Evolutionary conservation across 2,113 vertebrate genomes (phyloP).

Genomic region (Chiloscyllium plagiosum): DNA sequence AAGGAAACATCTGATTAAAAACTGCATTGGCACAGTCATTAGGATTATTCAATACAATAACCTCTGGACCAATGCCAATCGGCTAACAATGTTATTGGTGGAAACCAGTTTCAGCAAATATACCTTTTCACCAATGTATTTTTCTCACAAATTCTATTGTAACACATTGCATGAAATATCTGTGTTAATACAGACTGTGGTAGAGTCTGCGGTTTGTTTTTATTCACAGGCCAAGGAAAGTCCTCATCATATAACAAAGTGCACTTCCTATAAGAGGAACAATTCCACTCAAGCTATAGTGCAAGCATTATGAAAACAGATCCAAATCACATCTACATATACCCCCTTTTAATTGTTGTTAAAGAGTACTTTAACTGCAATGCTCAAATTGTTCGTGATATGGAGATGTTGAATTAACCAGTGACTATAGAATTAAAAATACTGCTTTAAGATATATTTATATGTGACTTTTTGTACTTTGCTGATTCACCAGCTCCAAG

Average conservation of each 20-base stretch:
- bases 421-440: neutral
- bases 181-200: neutral
- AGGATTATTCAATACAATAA: neutral
- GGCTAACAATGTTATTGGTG: neutral
- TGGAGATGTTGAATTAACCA: neutral
- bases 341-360: neutral
- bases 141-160: neutral
- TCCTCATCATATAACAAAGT: neutral
- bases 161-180: neutral
- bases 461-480: conserved; percentile 38
- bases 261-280: neutral
- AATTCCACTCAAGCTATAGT: neutral
- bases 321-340: neutral
- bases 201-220: neutral
- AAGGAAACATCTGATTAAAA: neutral
- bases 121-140: neutral
- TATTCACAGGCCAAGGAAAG: neutral
- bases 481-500: conserved; percentile 66
- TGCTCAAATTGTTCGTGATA: neutral
- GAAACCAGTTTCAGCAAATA: neutral
- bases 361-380: neutral
- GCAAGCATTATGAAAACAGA: neutral
- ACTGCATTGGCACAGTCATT: neutral
- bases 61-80: neutral
- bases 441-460: neutral